phyloP scores from a whole-genome alignment of 2,888 invertebrate genomes.

The Fabriciana adippe region DNA sequence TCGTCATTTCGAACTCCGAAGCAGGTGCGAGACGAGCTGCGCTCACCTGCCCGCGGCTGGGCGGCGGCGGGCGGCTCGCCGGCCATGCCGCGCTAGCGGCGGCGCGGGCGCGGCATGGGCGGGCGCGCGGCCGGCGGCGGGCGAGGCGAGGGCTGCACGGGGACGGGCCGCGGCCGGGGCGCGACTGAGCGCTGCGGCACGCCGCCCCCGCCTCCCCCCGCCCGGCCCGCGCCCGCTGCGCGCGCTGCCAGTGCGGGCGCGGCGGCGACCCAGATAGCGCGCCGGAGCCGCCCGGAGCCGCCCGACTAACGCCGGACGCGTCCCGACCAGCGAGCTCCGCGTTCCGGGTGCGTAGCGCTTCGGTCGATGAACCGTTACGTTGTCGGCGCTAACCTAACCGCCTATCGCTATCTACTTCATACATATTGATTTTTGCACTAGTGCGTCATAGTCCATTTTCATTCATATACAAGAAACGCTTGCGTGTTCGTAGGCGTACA shows the following conservation, averaged over 20 bases:
- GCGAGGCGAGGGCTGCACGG: slow-evolving; percentile 61
- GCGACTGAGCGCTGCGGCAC: slow-evolving; percentile 36
- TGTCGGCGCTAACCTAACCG: slow-evolving; percentile 35
- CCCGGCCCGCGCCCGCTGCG: slow-evolving; percentile 38
- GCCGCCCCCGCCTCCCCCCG: slow-evolving; percentile 37
- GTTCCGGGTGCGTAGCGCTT: slow-evolving; percentile 32
- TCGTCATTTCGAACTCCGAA: no score
- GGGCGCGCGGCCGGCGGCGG: slow-evolving; percentile 60
- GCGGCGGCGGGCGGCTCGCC: slow-evolving; percentile 47
- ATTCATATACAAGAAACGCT: slow-evolving; percentile 38
- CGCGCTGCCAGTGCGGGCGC: slow-evolving; percentile 38
- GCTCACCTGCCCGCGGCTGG: slow-evolving; percentile 26
- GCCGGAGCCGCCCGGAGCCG: slow-evolving; percentile 1
- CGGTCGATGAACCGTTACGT: slow-evolving; percentile 41
- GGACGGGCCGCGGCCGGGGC: slow-evolving; percentile 51
- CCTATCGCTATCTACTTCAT: slow-evolving; percentile 47
- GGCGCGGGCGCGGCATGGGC: slow-evolving; percentile 58
- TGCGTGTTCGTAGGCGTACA: slow-evolving; percentile 39
- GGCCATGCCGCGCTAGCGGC: slow-evolving; percentile 64
- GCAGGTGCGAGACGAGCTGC: slow-evolving; percentile 6
- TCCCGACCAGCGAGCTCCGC: slow-evolving; percentile 29
- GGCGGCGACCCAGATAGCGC: slow-evolving; percentile 36
- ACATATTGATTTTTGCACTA: slow-evolving; percentile 45
- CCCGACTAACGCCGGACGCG: slow-evolving; percentile 34
- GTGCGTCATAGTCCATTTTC: slow-evolving; percentile 46